A percentile compares a stretch with the other conserved stretches of the same genome.
phyloP scores from a whole-genome alignment of 2,888 invertebrate genomes.

The Amphimallon solstitiale region DNA sequence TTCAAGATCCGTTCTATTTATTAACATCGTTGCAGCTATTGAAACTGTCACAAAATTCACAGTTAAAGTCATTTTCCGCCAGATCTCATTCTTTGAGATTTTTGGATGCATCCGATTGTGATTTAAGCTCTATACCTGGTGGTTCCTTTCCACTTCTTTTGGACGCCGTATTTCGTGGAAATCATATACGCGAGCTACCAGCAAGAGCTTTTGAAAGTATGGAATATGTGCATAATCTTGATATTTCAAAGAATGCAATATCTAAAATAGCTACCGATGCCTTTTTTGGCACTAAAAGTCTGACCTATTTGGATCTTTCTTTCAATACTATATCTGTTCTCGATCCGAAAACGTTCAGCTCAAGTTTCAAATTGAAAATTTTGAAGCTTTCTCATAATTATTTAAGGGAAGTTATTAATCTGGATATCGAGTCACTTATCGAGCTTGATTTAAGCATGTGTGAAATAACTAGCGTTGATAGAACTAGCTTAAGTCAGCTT shows the following conservation, averaged over 20 bases:
- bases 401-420: constrained; percentile 68
- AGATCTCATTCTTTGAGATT: constrained; percentile 66
- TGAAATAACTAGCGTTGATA: constrained; percentile 70
- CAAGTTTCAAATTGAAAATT: constrained; percentile 69
- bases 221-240: constrained; percentile 69
- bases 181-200: constrained; percentile 70
- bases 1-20: constrained; percentile 68
- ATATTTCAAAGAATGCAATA: constrained; percentile 75
- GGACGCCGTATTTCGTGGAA: constrained; percentile 70
- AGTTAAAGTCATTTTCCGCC: constrained; percentile 62
- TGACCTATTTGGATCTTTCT: constrained; percentile 75
- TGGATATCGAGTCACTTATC: constrained; percentile 69
- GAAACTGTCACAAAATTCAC: constrained; percentile 71
- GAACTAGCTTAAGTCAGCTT: constrained; percentile 69
- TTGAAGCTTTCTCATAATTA: constrained; percentile 76
- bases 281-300: constrained; percentile 68
- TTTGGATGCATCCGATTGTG: constrained; percentile 72
- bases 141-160: constrained; percentile 72
- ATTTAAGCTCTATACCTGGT: constrained; percentile 69
- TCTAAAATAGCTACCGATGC: constrained; percentile 69
- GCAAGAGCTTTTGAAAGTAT: constrained; percentile 72
- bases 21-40: constrained; percentile 71
- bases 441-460: constrained; percentile 73
- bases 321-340: constrained; percentile 73
- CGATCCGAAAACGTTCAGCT: constrained; percentile 69